Percentiles rank a stretch among this genome's conserved stretches.
phyloP scores from a whole-genome alignment of 2,797 vertebrate genomes.

The Chelon auratus region DNA sequence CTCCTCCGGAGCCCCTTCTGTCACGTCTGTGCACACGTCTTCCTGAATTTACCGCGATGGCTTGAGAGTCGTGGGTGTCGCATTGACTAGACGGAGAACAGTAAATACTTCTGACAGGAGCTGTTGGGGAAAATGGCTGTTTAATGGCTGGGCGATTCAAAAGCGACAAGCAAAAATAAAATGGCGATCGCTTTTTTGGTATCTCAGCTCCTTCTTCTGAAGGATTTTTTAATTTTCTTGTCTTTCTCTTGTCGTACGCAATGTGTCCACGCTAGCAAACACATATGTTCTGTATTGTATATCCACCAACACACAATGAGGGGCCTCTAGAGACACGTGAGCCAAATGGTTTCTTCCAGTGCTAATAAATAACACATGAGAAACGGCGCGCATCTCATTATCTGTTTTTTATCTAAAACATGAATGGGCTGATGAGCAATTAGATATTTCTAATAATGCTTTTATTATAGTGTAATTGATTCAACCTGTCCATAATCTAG shows the following conservation, averaged over 20 bases:
- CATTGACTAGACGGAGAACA: conserved; percentile 48
- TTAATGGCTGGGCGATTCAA: conserved; percentile 41
- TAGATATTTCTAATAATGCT: conserved; percentile 6
- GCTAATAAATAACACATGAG: conserved; percentile 32
- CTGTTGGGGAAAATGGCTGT: conserved; percentile 39
- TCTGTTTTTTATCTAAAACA: conserved; percentile 16
- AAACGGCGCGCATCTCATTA: conserved; percentile 27
- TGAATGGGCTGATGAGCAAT: conserved; percentile 27
- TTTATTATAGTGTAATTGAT: conserved; percentile 37
- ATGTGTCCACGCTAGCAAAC: conserved; percentile 7
- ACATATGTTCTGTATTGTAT: background rate
- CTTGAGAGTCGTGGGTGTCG: conserved; percentile 52
- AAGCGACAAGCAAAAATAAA: conserved; percentile 38
- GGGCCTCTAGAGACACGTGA: background rate
- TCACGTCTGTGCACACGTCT: conserved; percentile 62
- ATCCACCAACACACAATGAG: background rate
- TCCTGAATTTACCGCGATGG: conserved; percentile 63
- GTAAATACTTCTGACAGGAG: conserved; percentile 69
- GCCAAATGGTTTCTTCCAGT: conserved; percentile 14
- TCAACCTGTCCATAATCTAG: conserved; percentile 19
- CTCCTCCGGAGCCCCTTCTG: conserved; percentile 38
- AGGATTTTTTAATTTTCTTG: conserved; percentile 22
- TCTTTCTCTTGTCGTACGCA: background rate
- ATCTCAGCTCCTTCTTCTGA: conserved; percentile 40
- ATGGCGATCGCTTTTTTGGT: conserved; percentile 26